These are phyloP conservation scores for Lepidotrigona ventralis DNA, from an alignment of 1,140 invertebrate genomes.

Conservation along the genomic window DNA sequence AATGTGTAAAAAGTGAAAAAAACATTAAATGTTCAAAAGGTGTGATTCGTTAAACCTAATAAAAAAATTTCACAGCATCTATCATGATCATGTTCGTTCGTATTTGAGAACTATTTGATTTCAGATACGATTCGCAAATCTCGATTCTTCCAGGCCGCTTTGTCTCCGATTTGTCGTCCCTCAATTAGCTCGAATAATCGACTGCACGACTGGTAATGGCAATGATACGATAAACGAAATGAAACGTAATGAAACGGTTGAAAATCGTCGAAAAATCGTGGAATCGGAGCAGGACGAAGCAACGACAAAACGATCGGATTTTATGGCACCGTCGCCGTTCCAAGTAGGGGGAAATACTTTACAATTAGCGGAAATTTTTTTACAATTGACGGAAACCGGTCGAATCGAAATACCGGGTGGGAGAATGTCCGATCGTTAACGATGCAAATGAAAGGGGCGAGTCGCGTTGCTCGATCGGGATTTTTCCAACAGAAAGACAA, in stretches of 20 bases:
- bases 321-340: not conserved
- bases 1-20: no score
- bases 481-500: slow-evolving; percentile 1
- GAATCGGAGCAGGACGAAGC: not conserved
- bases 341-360: no score
- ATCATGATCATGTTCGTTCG: no score
- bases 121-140: no score
- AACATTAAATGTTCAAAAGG: no score
- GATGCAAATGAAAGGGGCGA: slow-evolving; percentile 37
- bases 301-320: not conserved
- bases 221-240: not conserved
- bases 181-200: no score
- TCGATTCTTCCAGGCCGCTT: no score
- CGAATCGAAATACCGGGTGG: not conserved
- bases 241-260: not conserved
- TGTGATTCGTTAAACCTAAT: no score
- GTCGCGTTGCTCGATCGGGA: not conserved
- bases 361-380: not conserved
- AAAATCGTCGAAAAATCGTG: not conserved
- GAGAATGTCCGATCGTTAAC: slow-evolving; percentile 23
- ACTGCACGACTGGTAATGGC: no score
- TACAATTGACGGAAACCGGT: slow-evolving; percentile 10
- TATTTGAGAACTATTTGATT: no score
- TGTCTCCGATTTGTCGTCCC: no score
- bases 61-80: no score